A percentile compares a stretch with the other conserved stretches of the same genome.
phyloP scores from a whole-genome alignment of 2,888 invertebrate genomes.

The Chrysolina americana region DNA sequence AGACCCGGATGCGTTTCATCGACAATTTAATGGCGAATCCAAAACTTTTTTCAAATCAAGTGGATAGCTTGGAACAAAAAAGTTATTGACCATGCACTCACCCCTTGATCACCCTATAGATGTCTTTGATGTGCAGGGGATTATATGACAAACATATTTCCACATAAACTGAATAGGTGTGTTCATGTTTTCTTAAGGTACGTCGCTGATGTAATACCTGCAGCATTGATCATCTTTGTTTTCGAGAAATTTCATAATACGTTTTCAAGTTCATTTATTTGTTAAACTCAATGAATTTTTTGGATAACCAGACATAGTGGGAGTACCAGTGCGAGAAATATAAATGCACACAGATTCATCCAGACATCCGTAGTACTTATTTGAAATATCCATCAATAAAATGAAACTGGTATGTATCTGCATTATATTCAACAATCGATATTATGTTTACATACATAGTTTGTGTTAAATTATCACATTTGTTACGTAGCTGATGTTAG shows the following conservation, averaged over 20 bases:
- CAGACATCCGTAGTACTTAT: background rate
- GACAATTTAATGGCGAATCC: no score
- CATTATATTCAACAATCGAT: no score
- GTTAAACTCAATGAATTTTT: background rate
- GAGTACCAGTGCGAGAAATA: background rate
- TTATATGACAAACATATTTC: background rate
- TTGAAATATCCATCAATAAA: background rate
- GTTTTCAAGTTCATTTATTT: constrained; percentile 2
- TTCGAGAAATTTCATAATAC: background rate
- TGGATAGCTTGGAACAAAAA: no score
- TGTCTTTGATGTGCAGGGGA: background rate
- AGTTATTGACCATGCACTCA: no score
- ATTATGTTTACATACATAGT: no score
- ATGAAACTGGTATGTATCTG: no score
- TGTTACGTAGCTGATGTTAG: no score
- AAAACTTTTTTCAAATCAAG: no score
- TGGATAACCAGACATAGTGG: background rate
- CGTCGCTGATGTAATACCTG: background rate
- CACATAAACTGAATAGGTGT: constrained; percentile 4
- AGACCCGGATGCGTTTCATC: no score
- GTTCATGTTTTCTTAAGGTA: constrained; percentile 7
- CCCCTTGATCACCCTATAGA: no score
- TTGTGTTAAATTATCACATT: no score
- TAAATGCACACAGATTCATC: background rate
- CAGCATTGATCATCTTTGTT: constrained; percentile 4